These are phyloP conservation scores for Furcula furcula DNA, from an alignment of 2,888 invertebrate genomes.

Conservation along the genomic window DNA sequence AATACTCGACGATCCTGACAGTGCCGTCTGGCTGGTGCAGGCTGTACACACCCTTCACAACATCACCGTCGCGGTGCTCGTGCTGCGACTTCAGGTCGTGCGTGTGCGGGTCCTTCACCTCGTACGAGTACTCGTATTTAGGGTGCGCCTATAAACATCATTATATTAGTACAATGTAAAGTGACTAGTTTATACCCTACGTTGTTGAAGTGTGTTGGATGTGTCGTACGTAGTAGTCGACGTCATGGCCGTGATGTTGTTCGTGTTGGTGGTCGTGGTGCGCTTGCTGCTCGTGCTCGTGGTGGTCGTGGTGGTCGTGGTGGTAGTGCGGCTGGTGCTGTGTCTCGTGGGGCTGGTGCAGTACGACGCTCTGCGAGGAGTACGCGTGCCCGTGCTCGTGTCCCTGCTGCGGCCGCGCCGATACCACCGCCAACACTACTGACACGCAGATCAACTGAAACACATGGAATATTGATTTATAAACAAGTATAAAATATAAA, in stretches of 20 bases:
- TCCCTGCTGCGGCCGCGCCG: conserved; percentile 14
- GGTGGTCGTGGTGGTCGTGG: conserved; percentile 12
- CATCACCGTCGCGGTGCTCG: conserved; percentile 28
- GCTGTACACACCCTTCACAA: conserved; percentile 45
- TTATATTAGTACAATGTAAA: neutral
- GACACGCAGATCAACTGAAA: conserved; percentile 1
- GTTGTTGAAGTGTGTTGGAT: neutral
- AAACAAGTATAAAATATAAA: too few relatives aligned
- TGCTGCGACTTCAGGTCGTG: conserved; percentile 77
- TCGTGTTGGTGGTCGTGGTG: conserved; percentile 15
- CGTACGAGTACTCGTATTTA: conserved; percentile 48
- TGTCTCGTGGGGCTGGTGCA: conserved; percentile 39
- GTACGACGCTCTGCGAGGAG: conserved; percentile 46
- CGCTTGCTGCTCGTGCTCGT: conserved; percentile 5
- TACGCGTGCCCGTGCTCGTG: conserved; percentile 41
- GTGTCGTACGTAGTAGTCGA: conserved; percentile 24
- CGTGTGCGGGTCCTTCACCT: conserved; percentile 73
- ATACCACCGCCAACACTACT: neutral
- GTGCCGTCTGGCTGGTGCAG: conserved; percentile 11
- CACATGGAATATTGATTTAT: too few relatives aligned
- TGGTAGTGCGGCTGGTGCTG: conserved; percentile 9
- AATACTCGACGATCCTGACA: conserved; percentile 60
- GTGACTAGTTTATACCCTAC: neutral
- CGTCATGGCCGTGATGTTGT: conserved; percentile 3
- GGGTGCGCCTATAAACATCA: conserved; percentile 4